Evolutionary conservation across 2,888 invertebrate genomes (phyloP).

Genomic region (Nymphalis polychloros): DNA sequence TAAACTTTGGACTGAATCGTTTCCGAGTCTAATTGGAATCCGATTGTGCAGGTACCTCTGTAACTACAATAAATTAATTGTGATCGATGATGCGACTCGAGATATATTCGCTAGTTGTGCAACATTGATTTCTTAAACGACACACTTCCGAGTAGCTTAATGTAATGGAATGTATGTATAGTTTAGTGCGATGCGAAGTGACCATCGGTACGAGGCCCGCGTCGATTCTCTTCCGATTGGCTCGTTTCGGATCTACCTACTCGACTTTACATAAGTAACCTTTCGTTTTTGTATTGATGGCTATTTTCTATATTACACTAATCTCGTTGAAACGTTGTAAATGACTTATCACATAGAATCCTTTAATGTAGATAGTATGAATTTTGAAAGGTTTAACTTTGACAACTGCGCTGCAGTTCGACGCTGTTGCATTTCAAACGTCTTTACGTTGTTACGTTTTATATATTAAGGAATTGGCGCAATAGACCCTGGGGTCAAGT

Average conservation of each 20-base stretch:
- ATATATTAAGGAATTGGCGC: constrained; percentile 28
- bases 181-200: neutral
- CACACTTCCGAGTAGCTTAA: neutral
- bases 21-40: too few species aligned
- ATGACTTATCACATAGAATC: constrained; percentile 18
- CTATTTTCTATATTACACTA: too few species aligned
- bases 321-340: constrained; percentile 20
- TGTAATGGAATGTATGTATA: neutral
- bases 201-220: neutral
- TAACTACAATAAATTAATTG: too few species aligned
- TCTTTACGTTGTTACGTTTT: constrained; percentile 16
- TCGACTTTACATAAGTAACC: too few species aligned
- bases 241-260: too few species aligned
- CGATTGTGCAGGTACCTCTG: too few species aligned
- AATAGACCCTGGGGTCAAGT: constrained; percentile 33
- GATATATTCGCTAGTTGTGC: neutral
- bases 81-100: too few species aligned
- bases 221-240: too few species aligned
- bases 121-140: neutral
- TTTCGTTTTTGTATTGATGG: too few species aligned
- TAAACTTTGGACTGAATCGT: too few species aligned
- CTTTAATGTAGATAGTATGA: constrained; percentile 33
- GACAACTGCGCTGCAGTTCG: neutral
- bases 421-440: constrained; percentile 20
- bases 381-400: constrained; percentile 15